Evolutionary conservation across 2,113 vertebrate genomes (phyloP), one percentile per base, ranked within the genome.

Genomic region (Crypturellus undulatus): DNA sequence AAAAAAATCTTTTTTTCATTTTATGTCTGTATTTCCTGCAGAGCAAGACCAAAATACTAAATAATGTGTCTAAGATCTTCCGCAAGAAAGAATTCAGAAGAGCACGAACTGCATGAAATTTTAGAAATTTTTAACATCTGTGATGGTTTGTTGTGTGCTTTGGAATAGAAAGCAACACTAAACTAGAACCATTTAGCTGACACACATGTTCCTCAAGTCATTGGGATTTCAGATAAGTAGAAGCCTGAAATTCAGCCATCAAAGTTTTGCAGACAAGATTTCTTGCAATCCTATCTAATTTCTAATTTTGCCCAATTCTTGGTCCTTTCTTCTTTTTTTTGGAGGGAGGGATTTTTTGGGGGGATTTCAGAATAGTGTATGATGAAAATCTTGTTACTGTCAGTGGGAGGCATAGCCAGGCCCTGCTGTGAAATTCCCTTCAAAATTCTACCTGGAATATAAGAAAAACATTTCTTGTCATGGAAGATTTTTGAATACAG

Each of bases 161-260:
- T 88, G 88, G 52, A 93, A 90, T 24, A 82, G 54, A 90, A 83
- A 94, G 8, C 38, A 79, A 47, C 40, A 78, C 16, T 84, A 72
- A 93, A 78, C 3, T 6, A 72, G 49, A 93, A 87, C 72, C 25
- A 32, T 65, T 65, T 59, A 54, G 22, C 32, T 90, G 65, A 69
- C 6, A 69, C 12, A 28, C 7, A 12, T 4, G 14, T 90, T 49
- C 25, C 40, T 64, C 75, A 43, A 52, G 30, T 78, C 70, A 47
- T 10, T 52, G 32, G 40, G 43, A 67, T 63, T 90, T 84, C 36
- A 81, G 19, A 75, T 81, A n/a, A 91, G 67, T 47, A 71, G 45
- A 70, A 79, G 45, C 7, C 25, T 10, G 2, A 49, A 93, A 73
- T 71, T 58, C 49, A 59, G 58, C 54, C 3, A 40, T 70, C 30